Conservation (phyloP, 64 coral and sea anemone species). For the Montipora cactus region DNA sequence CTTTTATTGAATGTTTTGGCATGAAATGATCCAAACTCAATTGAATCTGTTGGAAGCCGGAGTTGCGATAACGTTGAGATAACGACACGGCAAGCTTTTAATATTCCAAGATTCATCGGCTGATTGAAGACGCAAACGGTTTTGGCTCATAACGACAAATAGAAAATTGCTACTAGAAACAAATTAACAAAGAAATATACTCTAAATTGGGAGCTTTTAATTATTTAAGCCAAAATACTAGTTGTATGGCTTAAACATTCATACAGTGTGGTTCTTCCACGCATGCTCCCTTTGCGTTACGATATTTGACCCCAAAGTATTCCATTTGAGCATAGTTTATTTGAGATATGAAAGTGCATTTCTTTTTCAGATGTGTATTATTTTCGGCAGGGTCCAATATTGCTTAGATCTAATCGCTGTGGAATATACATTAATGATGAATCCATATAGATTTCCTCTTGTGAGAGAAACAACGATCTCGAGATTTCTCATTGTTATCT, state of each 20-base stretch:
- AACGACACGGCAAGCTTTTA: background rate
- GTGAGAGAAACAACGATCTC: no score
- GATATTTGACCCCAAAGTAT: background rate
- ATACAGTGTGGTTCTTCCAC: background rate
- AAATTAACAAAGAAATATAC: background rate
- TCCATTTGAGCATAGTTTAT: background rate
- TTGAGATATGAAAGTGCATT: background rate
- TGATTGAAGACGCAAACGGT: background rate
- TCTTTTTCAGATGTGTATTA: background rate
- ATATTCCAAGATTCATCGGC: background rate
- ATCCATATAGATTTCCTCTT: no score
- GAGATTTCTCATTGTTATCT: no score
- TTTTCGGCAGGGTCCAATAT: background rate
- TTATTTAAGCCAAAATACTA: no score
- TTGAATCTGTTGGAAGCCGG: background rate
- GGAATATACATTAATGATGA: no score
- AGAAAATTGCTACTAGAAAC: background rate
- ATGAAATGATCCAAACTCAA: background rate
- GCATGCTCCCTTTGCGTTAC: background rate
- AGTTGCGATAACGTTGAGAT: constrained; percentile 25
- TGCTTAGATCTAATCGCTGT: background rate
- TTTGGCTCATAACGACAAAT: background rate
- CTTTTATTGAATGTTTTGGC: constrained; percentile 14
- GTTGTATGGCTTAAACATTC: background rate
- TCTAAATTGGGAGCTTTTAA: background rate